phyloP scores from a whole-genome alignment of 2,888 invertebrate species.

The Nebria brevicollis region DNA sequence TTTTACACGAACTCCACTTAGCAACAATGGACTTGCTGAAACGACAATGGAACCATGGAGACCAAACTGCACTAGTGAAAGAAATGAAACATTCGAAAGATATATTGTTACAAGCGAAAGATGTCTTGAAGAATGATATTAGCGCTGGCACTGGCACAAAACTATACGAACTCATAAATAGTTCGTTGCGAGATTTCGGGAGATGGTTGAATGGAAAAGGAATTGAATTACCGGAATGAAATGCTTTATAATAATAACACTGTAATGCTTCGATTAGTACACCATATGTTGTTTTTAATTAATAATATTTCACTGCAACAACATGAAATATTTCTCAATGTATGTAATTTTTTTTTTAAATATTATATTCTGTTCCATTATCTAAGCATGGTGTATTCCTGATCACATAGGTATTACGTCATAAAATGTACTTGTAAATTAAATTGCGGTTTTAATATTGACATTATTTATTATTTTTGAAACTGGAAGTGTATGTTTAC shows the following conservation, averaged over 20 bases:
- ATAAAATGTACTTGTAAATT: too few relatives aligned
- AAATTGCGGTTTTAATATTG: too few relatives aligned
- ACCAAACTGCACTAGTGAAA: conserved; percentile 61
- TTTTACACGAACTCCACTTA: conserved; percentile 76
- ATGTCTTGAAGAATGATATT: conserved; percentile 65
- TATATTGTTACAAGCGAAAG: conserved; percentile 63
- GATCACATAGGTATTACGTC: background rate
- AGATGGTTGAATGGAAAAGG: conserved; percentile 65
- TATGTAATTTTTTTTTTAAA: too few relatives aligned
- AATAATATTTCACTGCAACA: too few relatives aligned
- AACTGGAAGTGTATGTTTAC: too few relatives aligned
- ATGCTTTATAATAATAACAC: conserved; percentile 2
- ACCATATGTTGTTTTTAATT: too few relatives aligned
- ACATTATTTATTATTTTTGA: too few relatives aligned
- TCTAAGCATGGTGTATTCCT: too few relatives aligned
- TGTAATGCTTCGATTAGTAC: too few relatives aligned
- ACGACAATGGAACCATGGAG: conserved; percentile 61
- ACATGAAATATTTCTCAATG: too few relatives aligned
- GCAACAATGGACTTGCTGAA: conserved; percentile 67
- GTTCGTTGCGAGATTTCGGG: conserved; percentile 65
- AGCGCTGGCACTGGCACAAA: conserved; percentile 68
- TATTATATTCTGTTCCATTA: too few relatives aligned
- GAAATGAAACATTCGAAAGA: conserved; percentile 64
- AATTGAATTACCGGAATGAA: conserved; percentile 50
- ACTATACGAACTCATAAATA: conserved; percentile 63